Conservation (phyloP, 2,888 invertebrate genomes). For the Rhagonycha fulva region DNA sequence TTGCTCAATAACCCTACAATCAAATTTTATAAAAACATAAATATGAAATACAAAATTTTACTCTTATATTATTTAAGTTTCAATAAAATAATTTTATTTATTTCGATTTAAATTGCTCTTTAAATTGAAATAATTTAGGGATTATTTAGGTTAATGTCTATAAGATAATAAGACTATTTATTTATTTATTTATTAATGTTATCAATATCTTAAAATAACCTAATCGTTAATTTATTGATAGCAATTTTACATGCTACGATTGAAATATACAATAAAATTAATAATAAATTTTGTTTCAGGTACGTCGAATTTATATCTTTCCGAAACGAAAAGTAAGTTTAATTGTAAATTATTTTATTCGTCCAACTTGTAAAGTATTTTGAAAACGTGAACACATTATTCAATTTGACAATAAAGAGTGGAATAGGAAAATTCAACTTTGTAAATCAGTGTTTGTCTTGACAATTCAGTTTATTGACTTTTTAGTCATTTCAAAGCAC, state of each 20-base stretch:
- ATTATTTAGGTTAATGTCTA: not conserved
- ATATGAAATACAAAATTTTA: no score
- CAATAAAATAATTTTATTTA: not conserved
- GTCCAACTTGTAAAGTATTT: constrained; percentile 15
- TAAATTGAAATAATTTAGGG: not conserved
- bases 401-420: constrained; percentile 18
- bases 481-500: constrained; percentile 25
- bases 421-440: constrained; percentile 9
- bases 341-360: constrained; percentile 22
- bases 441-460: constrained; percentile 26
- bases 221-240: not conserved
- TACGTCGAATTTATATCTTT: constrained; percentile 5
- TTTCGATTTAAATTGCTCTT: not conserved
- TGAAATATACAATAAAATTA: not conserved
- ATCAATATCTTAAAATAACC: not conserved
- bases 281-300: constrained; percentile 7
- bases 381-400: constrained; percentile 24
- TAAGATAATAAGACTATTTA: not conserved
- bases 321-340: constrained; percentile 14
- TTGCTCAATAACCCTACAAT: no score
- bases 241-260: not conserved
- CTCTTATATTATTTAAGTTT: not conserved
- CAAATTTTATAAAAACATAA: no score
- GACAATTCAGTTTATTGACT: constrained; percentile 24
- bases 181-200: not conserved